Evolutionary conservation across 2,888 invertebrate genomes (phyloP), one percentile per base, ranked within the genome.

Genomic region (Amphipyra tragopoginis): DNA sequence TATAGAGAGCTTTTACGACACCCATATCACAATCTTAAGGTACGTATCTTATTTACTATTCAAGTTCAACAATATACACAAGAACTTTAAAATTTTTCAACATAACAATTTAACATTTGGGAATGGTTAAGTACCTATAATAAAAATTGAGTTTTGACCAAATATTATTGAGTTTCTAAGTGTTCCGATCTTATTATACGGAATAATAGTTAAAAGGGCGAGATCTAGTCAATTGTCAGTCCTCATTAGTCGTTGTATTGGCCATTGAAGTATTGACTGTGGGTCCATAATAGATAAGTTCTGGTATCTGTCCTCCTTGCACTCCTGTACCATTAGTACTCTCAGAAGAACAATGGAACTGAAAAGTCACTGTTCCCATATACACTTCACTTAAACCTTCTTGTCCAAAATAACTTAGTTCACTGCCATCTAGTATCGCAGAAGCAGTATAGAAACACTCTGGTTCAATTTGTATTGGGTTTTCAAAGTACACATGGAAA

Each of bases 241-340:
- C 95, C 86, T 95, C 95, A 79, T 88, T 94, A 72, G 89, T 81
- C 59, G 86, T 95, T 47, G 93, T 77, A 58, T 92, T 93, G 75
- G 89, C 73, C 85, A 93, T 72, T 73, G 88, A 69, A 43, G 81
- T 84, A 64, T 87, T 92, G 60, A 96, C 95, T 39, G 97, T 96
- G 15, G 98, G 98, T 39, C 98, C 98, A 85, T 99, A 99, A 90
- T 99, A 99, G 83, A 99, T 98, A 65, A 99, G 95, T 94, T 99
- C 99, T 3, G 99, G 99, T 86, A 99, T 99, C 92, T 99, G 99
- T 43, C 99, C 99, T 48, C 99, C 99, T 92, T 99, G 99, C 5
- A 99, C 99, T 8, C 99, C 99, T 0, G 99, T 99, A 49, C 99
- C 99, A 84, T 99, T 99, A 57, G 99, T 99, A 93, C 98, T 98